Evolutionary conservation across 2,888 invertebrate genomes (phyloP).

Genomic region (Chironomus riparius): DNA sequence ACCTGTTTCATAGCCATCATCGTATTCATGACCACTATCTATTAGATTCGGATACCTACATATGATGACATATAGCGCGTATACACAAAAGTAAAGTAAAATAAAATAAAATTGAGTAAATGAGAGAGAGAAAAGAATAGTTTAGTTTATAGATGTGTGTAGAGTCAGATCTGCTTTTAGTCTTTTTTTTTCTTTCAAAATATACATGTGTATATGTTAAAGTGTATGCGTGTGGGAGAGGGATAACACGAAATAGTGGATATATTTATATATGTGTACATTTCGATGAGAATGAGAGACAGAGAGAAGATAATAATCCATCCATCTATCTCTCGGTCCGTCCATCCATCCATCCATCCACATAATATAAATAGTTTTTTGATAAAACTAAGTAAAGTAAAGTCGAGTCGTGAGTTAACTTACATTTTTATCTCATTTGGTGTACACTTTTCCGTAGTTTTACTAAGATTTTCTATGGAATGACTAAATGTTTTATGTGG

Average conservation of each 20-base stretch:
- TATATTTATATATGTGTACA: not conserved
- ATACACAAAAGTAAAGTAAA: not conserved
- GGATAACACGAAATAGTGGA: too few species aligned
- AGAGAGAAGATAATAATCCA: not conserved
- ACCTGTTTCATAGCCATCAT: slow-evolving; percentile 86
- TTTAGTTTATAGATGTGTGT: too few species aligned
- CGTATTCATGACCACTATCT: slow-evolving; percentile 35
- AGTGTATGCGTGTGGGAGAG: too few species aligned
- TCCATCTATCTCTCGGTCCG: too few species aligned
- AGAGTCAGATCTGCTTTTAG: too few species aligned
- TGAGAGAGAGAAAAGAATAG: not conserved
- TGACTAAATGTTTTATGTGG: slow-evolving; percentile 25
- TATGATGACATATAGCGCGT: not conserved
- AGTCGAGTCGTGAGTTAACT: not conserved
- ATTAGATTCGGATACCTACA: slow-evolving; percentile 25
- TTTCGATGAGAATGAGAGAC: not conserved
- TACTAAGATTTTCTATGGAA: slow-evolving; percentile 27
- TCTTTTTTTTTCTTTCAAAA: too few species aligned
- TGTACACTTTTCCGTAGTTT: slow-evolving; percentile 24
- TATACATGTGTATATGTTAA: too few species aligned
- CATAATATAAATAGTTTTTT: not conserved
- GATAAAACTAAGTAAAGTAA: not conserved
- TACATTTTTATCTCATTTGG: slow-evolving; percentile 27
- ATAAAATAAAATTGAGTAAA: too few species aligned
- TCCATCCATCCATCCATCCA: not conserved